These are phyloP conservation scores for Orientallactaga bullata DNA, from an alignment of 2,113 vertebrate species.

Conservation along the genomic window DNA sequence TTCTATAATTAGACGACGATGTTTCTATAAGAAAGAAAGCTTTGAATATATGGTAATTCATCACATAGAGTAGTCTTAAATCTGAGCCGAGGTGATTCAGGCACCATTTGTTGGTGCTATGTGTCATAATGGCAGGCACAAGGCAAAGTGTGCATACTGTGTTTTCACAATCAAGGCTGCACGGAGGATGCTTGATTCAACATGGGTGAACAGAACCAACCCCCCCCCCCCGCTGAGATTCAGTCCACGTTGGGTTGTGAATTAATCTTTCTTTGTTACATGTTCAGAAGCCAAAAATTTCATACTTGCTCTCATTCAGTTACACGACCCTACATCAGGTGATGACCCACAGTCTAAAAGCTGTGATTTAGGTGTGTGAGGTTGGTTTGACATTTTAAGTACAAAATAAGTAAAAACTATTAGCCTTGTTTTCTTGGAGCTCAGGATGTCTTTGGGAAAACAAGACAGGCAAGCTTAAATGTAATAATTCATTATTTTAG, in stretches of 20 bases:
- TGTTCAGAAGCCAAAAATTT: background rate
- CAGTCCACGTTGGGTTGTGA: background rate
- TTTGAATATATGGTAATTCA: background rate
- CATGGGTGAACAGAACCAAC: background rate
- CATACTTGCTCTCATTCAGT: background rate
- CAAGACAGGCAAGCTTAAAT: constrained; percentile 42
- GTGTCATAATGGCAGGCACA: too few relatives aligned
- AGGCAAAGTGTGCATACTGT: too few relatives aligned
- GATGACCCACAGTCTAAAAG: background rate
- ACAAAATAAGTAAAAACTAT: background rate
- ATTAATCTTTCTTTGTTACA: background rate
- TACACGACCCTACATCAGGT: too few relatives aligned
- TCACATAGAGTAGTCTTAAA: background rate
- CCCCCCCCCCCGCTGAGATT: background rate
- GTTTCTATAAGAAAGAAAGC: background rate
- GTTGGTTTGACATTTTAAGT: constrained; percentile 9
- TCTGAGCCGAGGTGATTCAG: too few relatives aligned
- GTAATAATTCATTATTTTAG: constrained; percentile 29
- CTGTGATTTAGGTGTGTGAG: background rate
- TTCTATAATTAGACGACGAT: background rate
- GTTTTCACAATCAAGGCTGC: background rate
- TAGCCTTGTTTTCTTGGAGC: background rate
- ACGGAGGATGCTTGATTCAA: background rate
- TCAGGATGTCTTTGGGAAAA: background rate
- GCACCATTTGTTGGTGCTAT: background rate